phyloP scores from a whole-genome alignment of 1,140 invertebrate genomes.

The Drosophila sp. region DNA sequence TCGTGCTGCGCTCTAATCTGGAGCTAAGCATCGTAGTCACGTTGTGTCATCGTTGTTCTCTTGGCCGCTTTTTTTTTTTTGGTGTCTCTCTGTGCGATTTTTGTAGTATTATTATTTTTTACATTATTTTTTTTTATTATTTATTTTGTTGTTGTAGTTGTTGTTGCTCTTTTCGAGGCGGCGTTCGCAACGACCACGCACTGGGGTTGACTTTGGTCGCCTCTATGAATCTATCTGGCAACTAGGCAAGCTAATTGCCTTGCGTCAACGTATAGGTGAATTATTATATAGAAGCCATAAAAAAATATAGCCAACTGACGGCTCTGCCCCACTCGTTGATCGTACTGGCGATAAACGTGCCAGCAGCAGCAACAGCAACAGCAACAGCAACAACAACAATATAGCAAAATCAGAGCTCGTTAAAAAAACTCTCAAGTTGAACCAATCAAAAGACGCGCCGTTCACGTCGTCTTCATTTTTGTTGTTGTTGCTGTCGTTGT shows the following conservation, averaged over 20 bases:
- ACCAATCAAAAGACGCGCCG: conserved; percentile 81
- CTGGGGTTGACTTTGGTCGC: conserved; percentile 27
- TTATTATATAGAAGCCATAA: conserved; percentile 79
- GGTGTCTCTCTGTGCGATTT: conserved; percentile 1
- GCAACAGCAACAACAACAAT: conserved; percentile 44
- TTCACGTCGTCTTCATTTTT: conserved; percentile 51
- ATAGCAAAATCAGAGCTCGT: conserved; percentile 78
- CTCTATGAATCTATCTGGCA: conserved; percentile 63
- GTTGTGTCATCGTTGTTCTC: conserved; percentile 49
- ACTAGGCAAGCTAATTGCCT: conserved; percentile 68
- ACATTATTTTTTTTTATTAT: conserved; percentile 9
- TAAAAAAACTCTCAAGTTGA: conserved; percentile 72
- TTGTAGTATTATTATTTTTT: conserved; percentile 26
- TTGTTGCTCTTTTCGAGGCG: conserved; percentile 45
- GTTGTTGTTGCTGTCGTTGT: conserved; percentile 17
- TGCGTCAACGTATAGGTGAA: conserved; percentile 76
- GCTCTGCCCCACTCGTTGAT: conserved; percentile 60
- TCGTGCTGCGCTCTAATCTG: conserved; percentile 58
- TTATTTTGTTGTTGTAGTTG: conserved; percentile 18
- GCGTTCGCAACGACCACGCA: conserved; percentile 51
- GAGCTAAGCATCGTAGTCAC: conserved; percentile 67
- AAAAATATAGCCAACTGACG: conserved; percentile 60
- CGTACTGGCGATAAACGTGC: conserved; percentile 61
- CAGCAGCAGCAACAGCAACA: conserved; percentile 43
- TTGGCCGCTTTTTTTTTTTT: neutral